Base-by-base conservation (phyloP, 2,888 invertebrate species). In the Criorhina ranunculi region DNA sequence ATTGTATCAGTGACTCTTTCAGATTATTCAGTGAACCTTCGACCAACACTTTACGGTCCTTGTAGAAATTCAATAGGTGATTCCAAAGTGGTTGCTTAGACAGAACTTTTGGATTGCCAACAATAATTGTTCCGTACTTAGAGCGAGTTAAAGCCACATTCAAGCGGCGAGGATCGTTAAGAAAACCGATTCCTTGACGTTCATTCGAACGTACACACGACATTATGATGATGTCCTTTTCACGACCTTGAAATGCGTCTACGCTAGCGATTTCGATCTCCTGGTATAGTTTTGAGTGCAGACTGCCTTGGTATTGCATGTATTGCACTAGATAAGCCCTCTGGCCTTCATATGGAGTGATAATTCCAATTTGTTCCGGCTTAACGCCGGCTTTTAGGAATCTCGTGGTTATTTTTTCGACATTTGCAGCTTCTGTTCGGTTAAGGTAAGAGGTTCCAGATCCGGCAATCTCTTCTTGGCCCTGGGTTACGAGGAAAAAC, bases 231-330 rank as follows among this genome's bases (percentile, higher is more conserved):
- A 99, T 97, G 90, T 99, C 99, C 90, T 99, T 99, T 90, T 99
- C 99, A 59, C 99, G 94, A 0, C 99, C 99, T 92, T 99, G 99
- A 92, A 99, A 99, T 0, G 99, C 99, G 92, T 99, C 99, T 2
- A 99, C 99, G 92, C 98, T 99, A 7, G 99, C 99, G 0, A 99
- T 99, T 92, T 99, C 99, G 70, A 99, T 98, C 90, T 99, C 99
- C 92, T 98, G 96, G 91, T 99, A 99, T 0, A 99, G 93, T 90
- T 99, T 99, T 40, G 98, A 96, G 90, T 99, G 98, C 70, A 99
- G 93, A 9, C 98, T 97, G 9, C 99, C 99, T 90, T 98, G 99
- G 90, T 98, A 98, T 92, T 99, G 99, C 99, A 99, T 99, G 91
- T 99, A 98, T 90, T 99, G 99, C 0, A 97, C 99, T 85, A 99